Conservation (phyloP, 2,888 invertebrate genomes). For the Cosmia trapezina region DNA sequence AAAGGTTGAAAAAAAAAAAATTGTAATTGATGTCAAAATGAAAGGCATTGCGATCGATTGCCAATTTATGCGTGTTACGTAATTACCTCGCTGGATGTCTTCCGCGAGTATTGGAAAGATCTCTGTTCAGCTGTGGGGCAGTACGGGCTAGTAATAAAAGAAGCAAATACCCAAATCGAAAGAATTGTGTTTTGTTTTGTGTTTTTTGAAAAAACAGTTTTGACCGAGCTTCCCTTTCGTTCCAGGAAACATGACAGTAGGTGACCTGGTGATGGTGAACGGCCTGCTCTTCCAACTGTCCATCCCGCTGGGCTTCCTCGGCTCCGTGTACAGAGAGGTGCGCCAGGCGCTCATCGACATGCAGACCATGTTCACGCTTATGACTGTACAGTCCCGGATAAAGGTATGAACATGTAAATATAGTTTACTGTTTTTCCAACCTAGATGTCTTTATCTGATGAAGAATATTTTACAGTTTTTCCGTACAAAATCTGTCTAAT, state of each 20-base stretch:
- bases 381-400: conserved; percentile 95
- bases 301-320: conserved; percentile 98
- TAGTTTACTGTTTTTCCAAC: background rate
- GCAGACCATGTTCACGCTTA: conserved; percentile 99
- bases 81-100: background rate
- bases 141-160: too few species aligned
- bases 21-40: too few species aligned
- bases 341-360: conserved; percentile 99
- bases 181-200: background rate
- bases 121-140: too few species aligned
- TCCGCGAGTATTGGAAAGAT: background rate
- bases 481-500: background rate
- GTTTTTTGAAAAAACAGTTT: background rate
- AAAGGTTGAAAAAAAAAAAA: too few species aligned
- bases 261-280: conserved; percentile 99
- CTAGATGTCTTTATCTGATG: background rate
- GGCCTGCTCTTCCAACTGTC: conserved; percentile 99
- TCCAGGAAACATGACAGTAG: conserved; percentile 97
- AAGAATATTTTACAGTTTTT: background rate
- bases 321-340: conserved; percentile 98
- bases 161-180: too few species aligned
- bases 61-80: too few species aligned
- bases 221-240: rapidly evolving
- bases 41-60: too few species aligned
- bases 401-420: conserved; percentile 82